Evolutionary conservation across 2,113 vertebrate genomes (phyloP), one percentile per base, ranked within the genome.

Genomic region (Tricholaema leucomelas): DNA sequence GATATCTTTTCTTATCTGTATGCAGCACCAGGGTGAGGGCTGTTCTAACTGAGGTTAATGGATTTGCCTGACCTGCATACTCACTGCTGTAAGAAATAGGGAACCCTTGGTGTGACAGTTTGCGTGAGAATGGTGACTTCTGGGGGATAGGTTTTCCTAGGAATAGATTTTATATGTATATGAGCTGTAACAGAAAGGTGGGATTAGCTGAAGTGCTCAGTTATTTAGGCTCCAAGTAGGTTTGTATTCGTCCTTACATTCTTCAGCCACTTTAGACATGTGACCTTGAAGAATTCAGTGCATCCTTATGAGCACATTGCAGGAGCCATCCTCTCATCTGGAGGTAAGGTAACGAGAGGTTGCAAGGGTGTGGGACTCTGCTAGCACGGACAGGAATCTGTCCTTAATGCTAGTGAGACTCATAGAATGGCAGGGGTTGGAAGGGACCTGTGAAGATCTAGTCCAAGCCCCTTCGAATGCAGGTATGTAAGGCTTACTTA

Each of bases 341-440:
- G 55, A 79, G 52, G 30, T 70, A 12, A 55, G 11, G 40, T 63
- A 50, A 81, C 40, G 44, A 42, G 24, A 74, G 50, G 28, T 24
- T 2, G 9, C 38, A 56, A 5, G n/a, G 38, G 14, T 28, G 19
- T 2, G 2, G 9, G 33, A 25, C 44, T 70, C 67, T 79, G 50
- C 61, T 81, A 19, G 13, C 66, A 35, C 0, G 0, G 55, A 50
- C 58, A 55, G 21, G 28, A 50, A 10, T 6, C 10, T 0, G 1
- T 28, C 14, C 19, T 3, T 61, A 78, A 38, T 20, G 40, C 14
- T 27, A 31, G 63, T 7, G 36, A 61, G 55, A 54, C 24, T 50
- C 23, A 46, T 10, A 50, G 48, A 50, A 50, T 50, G 48, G 48
- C 23, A 50, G 48, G 48, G 48, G 23, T 25, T 50, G 48, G 48